Base-by-base conservation (phyloP, 2,888 invertebrate species). In the Leucoptera coffeella region DNA sequence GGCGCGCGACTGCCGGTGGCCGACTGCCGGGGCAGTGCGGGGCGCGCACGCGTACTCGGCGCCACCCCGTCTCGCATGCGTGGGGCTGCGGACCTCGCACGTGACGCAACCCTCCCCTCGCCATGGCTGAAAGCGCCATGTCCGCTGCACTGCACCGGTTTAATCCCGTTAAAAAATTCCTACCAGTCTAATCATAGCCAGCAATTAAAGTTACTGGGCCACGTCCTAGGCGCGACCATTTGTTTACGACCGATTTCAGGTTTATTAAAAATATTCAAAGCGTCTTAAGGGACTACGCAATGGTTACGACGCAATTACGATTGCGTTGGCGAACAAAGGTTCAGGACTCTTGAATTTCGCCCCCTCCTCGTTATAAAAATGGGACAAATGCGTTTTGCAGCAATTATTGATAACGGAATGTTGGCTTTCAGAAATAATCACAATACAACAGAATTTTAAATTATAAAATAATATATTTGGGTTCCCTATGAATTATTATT, bases 41-140 rank as follows among this genome's bases (percentile, higher is more conserved):
- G 46, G 43, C 56, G 61, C 58, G 60, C 57, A 48, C 54, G 56
- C 58, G 57, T 57, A 37, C 40, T 43, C 41, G 59, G 64, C 65
- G 65, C 59, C 64, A 58, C 58, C 58, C 61, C 52, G 65, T 62
- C 65, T 65, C 64, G 67, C 67, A 65, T 65, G 67, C 67, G 65
- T 67, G 60, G 61, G 58, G 60, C 52, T 65, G n/a, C 65, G 67
- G 64, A 60, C 54, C 56, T 58, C 51, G 62, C 67, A 67, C 65
- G 67, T 69, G 67, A 67, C 67, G 69, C 69, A 65, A 55, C 65
- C 64, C 65, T 61, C 62, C 62, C 57, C 64, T 48, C 61, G 57
- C 52, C 55, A 20, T 12, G 15, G 24, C 13, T 20, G 14, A 25
- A 17, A 23, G 26, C 23, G 25, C 25, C 15, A 21, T 21, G 37